phyloP scores from a whole-genome alignment of 2,797 vertebrate species.

The Ctenosaura bakeri region DNA sequence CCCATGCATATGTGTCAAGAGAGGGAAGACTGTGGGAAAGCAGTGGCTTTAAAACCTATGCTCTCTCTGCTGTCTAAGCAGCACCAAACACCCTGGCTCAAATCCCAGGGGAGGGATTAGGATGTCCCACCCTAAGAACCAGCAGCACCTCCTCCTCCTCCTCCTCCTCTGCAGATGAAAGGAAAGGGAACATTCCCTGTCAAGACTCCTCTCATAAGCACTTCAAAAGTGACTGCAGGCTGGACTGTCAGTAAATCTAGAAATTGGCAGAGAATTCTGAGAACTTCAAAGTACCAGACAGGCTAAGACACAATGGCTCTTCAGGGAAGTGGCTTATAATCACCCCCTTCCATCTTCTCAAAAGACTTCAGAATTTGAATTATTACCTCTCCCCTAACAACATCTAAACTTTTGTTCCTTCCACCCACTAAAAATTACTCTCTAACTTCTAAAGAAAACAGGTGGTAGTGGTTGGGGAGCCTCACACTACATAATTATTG shows the following conservation, averaged over 20 bases:
- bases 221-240: constrained; percentile 12
- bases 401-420: not conserved
- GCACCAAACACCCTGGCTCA: not conserved
- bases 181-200: not conserved
- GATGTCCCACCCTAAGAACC: not conserved
- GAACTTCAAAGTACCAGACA: not conserved
- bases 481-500: no score
- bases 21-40: constrained; percentile 26
- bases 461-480: not conserved
- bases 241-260: constrained; percentile 5
- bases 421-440: not conserved
- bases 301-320: not conserved
- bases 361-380: not conserved
- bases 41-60: not conserved
- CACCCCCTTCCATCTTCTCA: not conserved
- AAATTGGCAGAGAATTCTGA: constrained; percentile 27
- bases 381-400: not conserved
- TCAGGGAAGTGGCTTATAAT: constrained; percentile 6
- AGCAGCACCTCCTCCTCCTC: not conserved
- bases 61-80: not conserved
- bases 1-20: not conserved
- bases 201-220: constrained; percentile 11
- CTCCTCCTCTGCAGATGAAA: constrained; percentile 28
- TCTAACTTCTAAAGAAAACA: not conserved
- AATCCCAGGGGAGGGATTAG: constrained; percentile 23